Percentiles rank a stretch among this genome's conserved stretches.
Evolutionary conservation across 2,113 vertebrate species (phyloP).

Genomic region (Colius striatus): DNA sequence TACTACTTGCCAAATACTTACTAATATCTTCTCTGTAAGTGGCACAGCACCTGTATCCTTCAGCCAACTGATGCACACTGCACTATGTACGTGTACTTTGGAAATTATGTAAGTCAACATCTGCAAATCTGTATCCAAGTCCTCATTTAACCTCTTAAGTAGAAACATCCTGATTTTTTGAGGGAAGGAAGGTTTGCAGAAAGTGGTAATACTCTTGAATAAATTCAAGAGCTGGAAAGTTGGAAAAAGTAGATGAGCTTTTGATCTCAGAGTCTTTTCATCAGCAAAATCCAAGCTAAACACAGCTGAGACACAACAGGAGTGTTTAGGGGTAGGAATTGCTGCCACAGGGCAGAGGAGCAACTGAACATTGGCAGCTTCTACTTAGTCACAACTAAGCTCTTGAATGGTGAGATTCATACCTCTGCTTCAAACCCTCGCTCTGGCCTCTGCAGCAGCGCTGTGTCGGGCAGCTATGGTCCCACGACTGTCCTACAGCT

Average conservation of each 20-base stretch:
- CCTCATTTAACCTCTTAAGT: not conserved
- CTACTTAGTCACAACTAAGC: accelerated
- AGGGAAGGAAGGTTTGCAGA: not conserved
- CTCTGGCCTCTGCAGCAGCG: accelerated
- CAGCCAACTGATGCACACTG: not conserved
- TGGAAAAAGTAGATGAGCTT: not conserved
- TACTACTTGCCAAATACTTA: not conserved
- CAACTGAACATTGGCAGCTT: not conserved
- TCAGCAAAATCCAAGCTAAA: not conserved
- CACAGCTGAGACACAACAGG: accelerated
- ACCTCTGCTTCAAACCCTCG: not conserved
- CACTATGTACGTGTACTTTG: accelerated
- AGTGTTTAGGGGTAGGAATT: not conserved
- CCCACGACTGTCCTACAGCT: not conserved
- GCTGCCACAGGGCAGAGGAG: not conserved
- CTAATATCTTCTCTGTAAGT: not conserved
- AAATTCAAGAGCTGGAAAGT: not conserved
- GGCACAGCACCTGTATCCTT: not conserved
- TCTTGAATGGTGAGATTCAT: not conserved
- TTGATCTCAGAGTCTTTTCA: not conserved
- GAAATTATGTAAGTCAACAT: not conserved
- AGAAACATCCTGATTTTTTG: not conserved
- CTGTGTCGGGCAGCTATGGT: not conserved
- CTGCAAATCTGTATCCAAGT: not conserved
- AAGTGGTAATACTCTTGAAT: not conserved